phyloP scores from a whole-genome alignment of 1,140 invertebrate species.

The Bombus vancouverensis region DNA sequence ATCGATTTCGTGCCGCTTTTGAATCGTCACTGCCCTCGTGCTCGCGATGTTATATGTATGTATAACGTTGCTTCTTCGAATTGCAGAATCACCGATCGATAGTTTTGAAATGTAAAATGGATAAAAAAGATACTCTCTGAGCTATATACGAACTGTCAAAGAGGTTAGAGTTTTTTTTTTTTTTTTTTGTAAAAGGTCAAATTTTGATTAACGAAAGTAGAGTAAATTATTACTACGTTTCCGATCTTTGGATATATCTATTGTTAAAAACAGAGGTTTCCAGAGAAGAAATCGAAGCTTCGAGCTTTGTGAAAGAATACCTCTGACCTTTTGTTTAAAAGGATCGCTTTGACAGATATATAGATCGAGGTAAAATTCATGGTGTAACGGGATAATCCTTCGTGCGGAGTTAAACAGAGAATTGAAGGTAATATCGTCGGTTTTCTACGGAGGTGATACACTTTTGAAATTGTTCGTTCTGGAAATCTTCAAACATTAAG shows the following conservation, averaged over 20 bases:
- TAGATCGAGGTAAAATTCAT: neutral
- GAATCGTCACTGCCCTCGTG: neutral
- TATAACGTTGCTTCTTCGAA: neutral
- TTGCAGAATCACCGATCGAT: neutral
- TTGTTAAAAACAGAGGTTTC: neutral
- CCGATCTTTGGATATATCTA: neutral
- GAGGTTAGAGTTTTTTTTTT: neutral
- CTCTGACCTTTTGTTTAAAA: neutral
- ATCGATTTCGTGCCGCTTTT: neutral
- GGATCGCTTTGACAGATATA: neutral
- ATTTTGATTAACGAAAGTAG: neutral
- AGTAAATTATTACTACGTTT: neutral
- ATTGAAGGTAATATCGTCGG: neutral
- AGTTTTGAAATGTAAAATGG: neutral
- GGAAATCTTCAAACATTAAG: neutral
- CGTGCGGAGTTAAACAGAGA: neutral
- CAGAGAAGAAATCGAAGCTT: neutral
- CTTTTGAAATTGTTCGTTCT: neutral
- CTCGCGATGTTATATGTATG: neutral
- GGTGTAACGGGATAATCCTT: neutral
- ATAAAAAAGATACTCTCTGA: neutral
- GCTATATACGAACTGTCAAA: neutral
- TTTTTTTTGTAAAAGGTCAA: neutral
- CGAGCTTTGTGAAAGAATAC: neutral
- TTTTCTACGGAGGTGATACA: neutral